phyloP scores from a whole-genome alignment of 1,140 invertebrate genomes.

The Drosophila kohkoa region DNA sequence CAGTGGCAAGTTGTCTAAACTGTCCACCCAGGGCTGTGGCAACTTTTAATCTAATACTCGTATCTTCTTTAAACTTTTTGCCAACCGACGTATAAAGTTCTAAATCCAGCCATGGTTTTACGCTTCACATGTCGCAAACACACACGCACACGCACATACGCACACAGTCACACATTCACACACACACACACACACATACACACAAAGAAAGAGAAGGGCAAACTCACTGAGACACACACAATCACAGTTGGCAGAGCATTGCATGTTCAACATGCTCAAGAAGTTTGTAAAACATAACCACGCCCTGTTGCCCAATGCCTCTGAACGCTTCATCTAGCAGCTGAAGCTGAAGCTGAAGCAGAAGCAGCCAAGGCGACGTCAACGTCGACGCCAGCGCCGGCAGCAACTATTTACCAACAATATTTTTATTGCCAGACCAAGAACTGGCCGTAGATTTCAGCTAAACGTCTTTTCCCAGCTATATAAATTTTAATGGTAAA shows the following conservation, averaged over 20 bases:
- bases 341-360: constrained; percentile 39
- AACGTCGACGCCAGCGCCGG: constrained; percentile 5
- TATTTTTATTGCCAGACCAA: constrained; percentile 52
- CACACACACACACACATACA: constrained; percentile 18
- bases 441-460: constrained; percentile 68
- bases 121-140: constrained; percentile 80
- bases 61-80: constrained; percentile 51
- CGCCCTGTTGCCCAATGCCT: constrained; percentile 61
- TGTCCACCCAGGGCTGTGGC: constrained; percentile 67
- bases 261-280: constrained; percentile 80
- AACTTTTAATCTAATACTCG: constrained; percentile 81
- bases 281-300: constrained; percentile 81
- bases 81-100: constrained; percentile 75
- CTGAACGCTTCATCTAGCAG: constrained; percentile 68
- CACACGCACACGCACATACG: constrained; percentile 40
- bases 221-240: constrained; percentile 46
- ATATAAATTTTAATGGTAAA: constrained; percentile 83
- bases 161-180: constrained; percentile 30
- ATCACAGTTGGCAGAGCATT: constrained; percentile 36
- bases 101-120: constrained; percentile 82
- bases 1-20: constrained; percentile 73
- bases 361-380: constrained; percentile 7
- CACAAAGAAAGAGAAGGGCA: constrained; percentile 25
- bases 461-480: constrained; percentile 69
- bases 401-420: constrained; percentile 78